Percentiles rank a stretch among this genome's conserved stretches.
phyloP scores from a whole-genome alignment of 2,113 vertebrate genomes.

The Saguinus imperator region DNA sequence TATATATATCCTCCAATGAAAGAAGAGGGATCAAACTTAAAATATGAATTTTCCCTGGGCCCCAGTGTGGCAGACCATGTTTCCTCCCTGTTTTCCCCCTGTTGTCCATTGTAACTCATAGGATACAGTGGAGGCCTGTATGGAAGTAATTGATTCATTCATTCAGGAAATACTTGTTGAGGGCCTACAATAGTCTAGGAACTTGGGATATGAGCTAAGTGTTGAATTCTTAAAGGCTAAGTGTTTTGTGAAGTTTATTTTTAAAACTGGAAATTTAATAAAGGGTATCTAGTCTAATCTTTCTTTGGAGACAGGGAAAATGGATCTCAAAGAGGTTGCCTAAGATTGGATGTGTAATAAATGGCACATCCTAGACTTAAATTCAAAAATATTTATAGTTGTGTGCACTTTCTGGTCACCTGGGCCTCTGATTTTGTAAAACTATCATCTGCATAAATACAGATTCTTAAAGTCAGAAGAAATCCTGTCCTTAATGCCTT shows the following conservation, averaged over 20 bases:
- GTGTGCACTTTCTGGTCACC: background rate
- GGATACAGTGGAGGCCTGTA: background rate
- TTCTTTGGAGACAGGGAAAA: background rate
- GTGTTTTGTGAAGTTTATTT: background rate
- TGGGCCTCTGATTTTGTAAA: background rate
- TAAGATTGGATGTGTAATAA: background rate
- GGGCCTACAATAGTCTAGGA: background rate
- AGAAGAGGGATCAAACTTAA: background rate
- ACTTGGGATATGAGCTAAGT: background rate
- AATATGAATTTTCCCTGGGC: background rate
- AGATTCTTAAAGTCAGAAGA: background rate
- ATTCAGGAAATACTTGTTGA: background rate
- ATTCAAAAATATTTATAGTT: background rate
- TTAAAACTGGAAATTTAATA: background rate
- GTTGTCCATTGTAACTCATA: background rate
- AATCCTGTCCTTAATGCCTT: background rate
- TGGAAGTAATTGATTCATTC: background rate
- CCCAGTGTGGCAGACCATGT: background rate
- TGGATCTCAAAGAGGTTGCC: background rate
- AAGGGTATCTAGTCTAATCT: background rate
- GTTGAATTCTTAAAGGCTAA: background rate
- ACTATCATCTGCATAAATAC: background rate
- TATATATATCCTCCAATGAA: background rate
- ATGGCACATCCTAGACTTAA: background rate
- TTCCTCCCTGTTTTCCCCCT: background rate